phyloP scores from a whole-genome alignment of 2,113 vertebrate species.

The Zonotrichia leucophrys region DNA sequence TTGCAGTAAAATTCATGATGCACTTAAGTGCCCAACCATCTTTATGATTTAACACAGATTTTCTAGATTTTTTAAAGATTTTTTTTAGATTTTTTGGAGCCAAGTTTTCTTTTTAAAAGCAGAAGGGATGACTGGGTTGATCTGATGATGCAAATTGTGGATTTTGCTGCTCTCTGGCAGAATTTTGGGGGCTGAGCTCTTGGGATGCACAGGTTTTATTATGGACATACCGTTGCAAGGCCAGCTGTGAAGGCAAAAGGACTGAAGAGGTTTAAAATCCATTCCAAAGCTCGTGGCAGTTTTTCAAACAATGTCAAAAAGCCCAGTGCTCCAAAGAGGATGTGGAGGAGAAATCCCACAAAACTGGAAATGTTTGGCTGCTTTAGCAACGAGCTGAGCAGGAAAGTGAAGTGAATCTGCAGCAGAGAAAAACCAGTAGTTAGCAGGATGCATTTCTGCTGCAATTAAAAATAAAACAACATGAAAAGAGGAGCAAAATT shows the following conservation, averaged over 20 bases:
- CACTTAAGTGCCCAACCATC: not conserved
- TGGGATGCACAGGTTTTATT: not conserved
- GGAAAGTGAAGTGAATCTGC: constrained; percentile 88
- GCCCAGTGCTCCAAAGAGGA: constrained; percentile 80
- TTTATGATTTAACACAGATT: accelerated
- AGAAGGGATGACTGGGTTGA: accelerated
- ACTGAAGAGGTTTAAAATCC: constrained; percentile 82
- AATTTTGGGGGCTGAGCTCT: not conserved
- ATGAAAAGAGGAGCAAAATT: not conserved
- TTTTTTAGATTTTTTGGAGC: not conserved
- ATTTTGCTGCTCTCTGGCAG: not conserved
- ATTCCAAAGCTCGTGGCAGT: constrained; percentile 75
- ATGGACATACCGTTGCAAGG: constrained; percentile 75
- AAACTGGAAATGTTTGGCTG: constrained; percentile 82
- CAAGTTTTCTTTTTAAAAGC: not conserved
- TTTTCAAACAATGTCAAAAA: constrained; percentile 75
- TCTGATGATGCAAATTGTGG: accelerated
- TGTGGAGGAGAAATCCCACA: constrained; percentile 76
- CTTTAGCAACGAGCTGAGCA: constrained; percentile 85
- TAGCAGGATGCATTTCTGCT: not conserved
- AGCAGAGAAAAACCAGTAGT: not conserved
- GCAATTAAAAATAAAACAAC: not conserved
- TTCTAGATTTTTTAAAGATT: not conserved
- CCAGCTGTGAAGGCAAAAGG: constrained; percentile 85
- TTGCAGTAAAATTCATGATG: accelerated